A percentile compares a stretch with the other conserved stretches of the same genome.
Conservation (phyloP, 2,888 invertebrate species). For the Nudaria mundana region DNA sequence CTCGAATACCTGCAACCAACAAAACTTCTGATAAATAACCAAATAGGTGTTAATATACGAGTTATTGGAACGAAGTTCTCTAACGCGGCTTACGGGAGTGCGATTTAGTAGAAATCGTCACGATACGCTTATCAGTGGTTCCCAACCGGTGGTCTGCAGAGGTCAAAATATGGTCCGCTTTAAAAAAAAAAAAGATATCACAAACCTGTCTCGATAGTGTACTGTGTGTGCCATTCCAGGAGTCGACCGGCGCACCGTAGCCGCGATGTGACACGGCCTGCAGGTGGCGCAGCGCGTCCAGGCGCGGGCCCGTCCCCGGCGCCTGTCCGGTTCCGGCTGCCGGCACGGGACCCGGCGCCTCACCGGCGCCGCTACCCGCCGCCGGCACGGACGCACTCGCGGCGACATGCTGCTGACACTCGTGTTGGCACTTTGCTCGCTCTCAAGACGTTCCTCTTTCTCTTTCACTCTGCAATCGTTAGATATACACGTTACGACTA, state of each 20-base stretch:
- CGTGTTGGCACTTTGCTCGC: conserved; percentile 65
- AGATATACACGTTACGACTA: no score
- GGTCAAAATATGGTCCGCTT: no score
- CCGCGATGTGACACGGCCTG: conserved; percentile 87
- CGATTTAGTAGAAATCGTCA: no score
- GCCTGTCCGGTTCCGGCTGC: background rate
- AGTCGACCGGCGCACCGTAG: conserved; percentile 86
- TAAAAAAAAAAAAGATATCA: no score
- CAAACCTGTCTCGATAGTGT: conserved; percentile 86
- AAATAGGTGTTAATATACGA: no score
- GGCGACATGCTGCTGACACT: conserved; percentile 75
- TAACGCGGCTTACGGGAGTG: no score
- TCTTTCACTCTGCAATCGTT: conserved; percentile 66
- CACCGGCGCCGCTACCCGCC: conserved; percentile 37
- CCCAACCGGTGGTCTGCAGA: no score
- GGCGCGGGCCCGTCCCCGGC: conserved; percentile 4
- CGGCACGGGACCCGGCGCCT: background rate
- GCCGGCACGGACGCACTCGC: conserved; percentile 58
- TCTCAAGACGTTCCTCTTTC: conserved; percentile 57
- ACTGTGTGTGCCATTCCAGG: conserved; percentile 90
- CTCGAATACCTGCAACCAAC: conserved; percentile 67
- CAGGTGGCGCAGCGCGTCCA: conserved; percentile 81
- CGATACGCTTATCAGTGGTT: no score
- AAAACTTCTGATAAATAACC: no score
- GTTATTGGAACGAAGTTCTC: no score